A percentile compares a stretch with the other conserved stretches of the same genome.
Conservation (phyloP, 2,113 vertebrate genomes). For the Typhlomys cinereus region DNA sequence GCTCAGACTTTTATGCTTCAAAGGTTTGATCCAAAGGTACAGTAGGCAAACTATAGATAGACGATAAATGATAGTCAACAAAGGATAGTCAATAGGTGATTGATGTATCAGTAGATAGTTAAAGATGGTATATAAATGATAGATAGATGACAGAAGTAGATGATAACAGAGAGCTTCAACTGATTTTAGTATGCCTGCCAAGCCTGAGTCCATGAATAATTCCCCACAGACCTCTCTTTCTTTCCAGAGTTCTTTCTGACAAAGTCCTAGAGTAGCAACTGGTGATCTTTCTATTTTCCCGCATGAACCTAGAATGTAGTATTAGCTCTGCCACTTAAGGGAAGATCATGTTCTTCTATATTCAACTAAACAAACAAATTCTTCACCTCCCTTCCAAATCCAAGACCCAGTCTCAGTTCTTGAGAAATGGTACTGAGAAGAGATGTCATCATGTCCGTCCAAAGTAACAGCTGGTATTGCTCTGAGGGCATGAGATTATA, state of each 20-base stretch:
- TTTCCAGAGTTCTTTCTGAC: neutral
- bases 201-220: neutral
- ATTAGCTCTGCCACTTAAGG: neutral
- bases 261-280: neutral
- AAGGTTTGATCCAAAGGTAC: neutral
- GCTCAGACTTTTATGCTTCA: neutral
- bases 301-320: neutral
- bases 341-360: neutral
- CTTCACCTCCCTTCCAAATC: neutral
- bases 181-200: neutral
- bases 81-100: no score
- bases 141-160: no score
- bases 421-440: neutral
- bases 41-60: no score
- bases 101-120: neutral
- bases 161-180: neutral
- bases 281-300: constrained; percentile 21
- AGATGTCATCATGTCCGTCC: neutral
- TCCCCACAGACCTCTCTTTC: neutral
- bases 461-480: neutral
- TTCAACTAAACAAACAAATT: neutral
- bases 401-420: neutral
- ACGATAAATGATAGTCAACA: no score
- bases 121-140: neutral
- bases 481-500: neutral